These are phyloP conservation scores for Chamaetylas fuelleborni DNA, from an alignment of 2,113 vertebrate species.

Conservation along the genomic window DNA sequence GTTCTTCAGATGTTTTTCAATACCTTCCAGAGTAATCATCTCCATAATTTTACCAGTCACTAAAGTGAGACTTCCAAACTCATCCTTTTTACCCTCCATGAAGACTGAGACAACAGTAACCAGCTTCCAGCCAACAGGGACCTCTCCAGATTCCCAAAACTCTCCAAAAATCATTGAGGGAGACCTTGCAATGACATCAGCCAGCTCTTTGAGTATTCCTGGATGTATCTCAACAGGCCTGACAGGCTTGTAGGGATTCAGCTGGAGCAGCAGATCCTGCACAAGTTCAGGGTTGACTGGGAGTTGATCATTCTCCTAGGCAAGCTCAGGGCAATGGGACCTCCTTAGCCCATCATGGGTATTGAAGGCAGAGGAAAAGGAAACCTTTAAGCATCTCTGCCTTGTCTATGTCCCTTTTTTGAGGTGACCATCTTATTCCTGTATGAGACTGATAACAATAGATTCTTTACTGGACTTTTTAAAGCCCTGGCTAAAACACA, in stretches of 20 bases:
- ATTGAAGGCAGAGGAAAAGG: not conserved
- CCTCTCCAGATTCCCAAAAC: not conserved
- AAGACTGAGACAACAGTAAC: not conserved
- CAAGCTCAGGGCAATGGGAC: not conserved
- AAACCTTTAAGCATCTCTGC: not conserved
- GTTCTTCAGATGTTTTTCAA: not conserved
- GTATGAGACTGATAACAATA: fast-evolving
- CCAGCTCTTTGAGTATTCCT: not conserved
- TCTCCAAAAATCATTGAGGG: not conserved
- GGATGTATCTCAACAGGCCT: not conserved
- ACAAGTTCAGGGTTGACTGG: not conserved
- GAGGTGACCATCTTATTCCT: not conserved
- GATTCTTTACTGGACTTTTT: not conserved
- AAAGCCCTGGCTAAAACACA: not conserved
- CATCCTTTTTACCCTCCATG: not conserved
- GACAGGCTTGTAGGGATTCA: not conserved
- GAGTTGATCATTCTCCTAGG: not conserved
- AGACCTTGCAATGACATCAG: not conserved
- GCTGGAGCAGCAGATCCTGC: not conserved
- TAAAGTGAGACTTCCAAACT: not conserved
- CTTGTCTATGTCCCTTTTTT: not conserved
- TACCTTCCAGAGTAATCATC: not conserved
- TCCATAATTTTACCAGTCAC: not conserved
- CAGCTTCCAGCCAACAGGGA: not conserved
- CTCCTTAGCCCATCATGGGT: no score